Evolutionary conservation across 2,113 vertebrate species (phyloP).

Genomic region (Bothrops jararaca): DNA sequence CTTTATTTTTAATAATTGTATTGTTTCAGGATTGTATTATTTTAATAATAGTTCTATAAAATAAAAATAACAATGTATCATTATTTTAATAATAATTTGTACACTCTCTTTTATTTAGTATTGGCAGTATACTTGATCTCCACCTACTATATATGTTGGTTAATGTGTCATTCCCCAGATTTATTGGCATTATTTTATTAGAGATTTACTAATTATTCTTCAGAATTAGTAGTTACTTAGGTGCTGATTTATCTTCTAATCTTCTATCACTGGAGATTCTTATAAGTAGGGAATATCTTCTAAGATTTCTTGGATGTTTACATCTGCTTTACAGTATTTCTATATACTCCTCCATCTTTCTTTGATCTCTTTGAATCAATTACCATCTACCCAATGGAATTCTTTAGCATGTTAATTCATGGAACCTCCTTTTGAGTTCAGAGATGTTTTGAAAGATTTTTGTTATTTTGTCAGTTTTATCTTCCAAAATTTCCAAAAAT

Average conservation of each 20-base stretch:
- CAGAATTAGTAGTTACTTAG: background rate
- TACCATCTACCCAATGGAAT: background rate
- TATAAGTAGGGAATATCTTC: background rate
- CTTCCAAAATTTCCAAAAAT: background rate
- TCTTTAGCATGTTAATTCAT: background rate
- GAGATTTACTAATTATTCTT: background rate
- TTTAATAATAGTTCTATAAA: background rate
- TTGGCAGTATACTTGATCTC: background rate
- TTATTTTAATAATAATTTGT: background rate
- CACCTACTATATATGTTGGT: background rate
- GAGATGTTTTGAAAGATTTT: background rate
- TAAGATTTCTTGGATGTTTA: background rate
- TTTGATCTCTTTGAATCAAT: background rate
- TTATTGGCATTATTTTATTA: background rate
- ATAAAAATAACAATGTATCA: background rate
- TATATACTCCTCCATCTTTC: background rate
- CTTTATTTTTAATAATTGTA: background rate
- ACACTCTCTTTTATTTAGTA: background rate
- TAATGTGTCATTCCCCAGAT: too few relatives aligned
- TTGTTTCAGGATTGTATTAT: background rate
- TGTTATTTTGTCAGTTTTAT: background rate
- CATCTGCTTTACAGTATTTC: background rate
- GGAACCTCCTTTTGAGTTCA: background rate
- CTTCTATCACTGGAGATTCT: background rate
- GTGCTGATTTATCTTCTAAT: background rate